Evolutionary conservation across 1,140 invertebrate species (phyloP).

Genomic region (Cheumatopsyche charites): DNA sequence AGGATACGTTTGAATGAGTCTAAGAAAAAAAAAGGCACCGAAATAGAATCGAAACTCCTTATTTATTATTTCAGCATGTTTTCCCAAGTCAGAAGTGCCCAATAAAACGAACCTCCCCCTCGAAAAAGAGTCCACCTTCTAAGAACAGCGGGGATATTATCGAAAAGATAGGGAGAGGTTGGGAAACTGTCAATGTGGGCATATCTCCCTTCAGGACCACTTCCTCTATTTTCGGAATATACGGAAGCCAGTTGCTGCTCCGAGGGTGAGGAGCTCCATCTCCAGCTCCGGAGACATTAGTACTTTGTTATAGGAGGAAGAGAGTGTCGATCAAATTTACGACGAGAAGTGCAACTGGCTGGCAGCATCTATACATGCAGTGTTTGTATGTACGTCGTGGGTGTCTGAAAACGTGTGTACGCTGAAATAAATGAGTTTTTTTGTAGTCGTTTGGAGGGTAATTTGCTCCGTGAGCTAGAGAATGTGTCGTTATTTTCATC

Average conservation of each 20-base stretch:
- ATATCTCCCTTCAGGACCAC: not conserved
- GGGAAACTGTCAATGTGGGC: too few relatives aligned
- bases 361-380: not conserved
- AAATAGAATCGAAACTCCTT: not conserved
- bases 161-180: too few relatives aligned
- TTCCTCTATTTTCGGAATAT: conserved; percentile 27
- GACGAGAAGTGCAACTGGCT: conserved; percentile 6
- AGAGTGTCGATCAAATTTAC: conserved; percentile 24
- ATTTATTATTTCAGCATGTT: conserved; percentile 18
- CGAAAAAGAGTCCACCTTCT: not conserved
- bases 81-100: not conserved
- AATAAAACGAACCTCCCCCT: not conserved
- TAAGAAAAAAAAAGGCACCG: too few relatives aligned
- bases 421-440: not conserved
- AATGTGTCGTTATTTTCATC: not conserved
- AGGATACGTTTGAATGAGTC: too few relatives aligned
- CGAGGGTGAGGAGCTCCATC: not conserved
- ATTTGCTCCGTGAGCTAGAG: not conserved
- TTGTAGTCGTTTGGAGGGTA: not conserved
- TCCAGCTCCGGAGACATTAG: too few relatives aligned
- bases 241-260: not conserved
- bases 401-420: not conserved
- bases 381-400: not conserved
- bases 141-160: not conserved
- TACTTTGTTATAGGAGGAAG: too few relatives aligned